phyloP scores from a whole-genome alignment of 2,113 vertebrate species.

The Condylura cristata region DNA sequence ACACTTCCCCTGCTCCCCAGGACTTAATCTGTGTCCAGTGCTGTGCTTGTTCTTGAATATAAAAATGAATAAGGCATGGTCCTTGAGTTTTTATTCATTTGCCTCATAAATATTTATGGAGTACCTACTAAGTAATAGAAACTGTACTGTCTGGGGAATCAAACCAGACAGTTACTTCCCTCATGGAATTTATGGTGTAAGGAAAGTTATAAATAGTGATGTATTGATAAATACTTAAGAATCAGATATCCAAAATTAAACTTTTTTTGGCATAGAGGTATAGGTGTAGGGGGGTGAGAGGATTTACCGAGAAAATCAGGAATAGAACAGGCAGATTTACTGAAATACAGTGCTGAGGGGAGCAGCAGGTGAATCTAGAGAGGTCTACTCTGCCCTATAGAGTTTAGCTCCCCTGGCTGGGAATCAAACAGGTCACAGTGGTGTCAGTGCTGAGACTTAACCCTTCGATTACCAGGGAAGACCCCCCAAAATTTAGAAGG shows the following conservation, averaged over 20 bases:
- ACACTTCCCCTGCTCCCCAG: neutral
- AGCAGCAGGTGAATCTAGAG: no score
- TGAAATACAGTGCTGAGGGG: no score
- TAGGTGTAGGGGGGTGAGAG: no score
- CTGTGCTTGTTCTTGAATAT: neutral
- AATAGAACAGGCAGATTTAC: no score
- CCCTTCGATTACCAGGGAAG: no score
- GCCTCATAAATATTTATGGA: slow-evolving; percentile 25
- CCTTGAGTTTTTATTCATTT: neutral
- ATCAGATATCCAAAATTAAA: neutral
- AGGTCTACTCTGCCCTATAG: no score
- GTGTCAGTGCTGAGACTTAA: no score
- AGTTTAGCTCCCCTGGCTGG: no score
- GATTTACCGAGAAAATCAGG: no score
- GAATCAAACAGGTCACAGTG: no score
- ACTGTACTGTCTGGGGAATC: neutral
- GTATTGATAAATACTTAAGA: neutral
- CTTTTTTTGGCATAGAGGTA: no score
- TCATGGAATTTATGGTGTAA: neutral
- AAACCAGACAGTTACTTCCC: neutral
- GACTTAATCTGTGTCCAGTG: neutral
- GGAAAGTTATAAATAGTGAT: neutral
- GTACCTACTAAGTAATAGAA: neutral
- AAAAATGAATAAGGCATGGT: neutral
- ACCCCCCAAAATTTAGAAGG: no score